Evolutionary conservation across 2,888 invertebrate genomes (phyloP), one percentile per base, ranked within the genome.

Genomic region (Isotomurus palustris): DNA sequence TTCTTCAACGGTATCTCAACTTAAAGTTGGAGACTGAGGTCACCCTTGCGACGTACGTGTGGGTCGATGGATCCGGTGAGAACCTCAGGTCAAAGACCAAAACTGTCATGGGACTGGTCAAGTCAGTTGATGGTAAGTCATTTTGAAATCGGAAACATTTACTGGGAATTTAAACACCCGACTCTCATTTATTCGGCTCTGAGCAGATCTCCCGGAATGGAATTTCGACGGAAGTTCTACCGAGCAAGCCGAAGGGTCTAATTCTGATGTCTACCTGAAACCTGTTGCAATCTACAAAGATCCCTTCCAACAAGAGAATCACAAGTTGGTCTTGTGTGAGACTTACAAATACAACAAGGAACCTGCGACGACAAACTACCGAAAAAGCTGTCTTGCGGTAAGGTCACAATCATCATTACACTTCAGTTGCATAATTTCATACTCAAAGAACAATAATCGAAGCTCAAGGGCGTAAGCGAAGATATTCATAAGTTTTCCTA

Each of bases 161-260:
- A n/a, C n/a, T n/a, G n/a, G n/a, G n/a, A n/a, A n/a, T n/a, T n/a
- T n/a, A n/a, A n/a, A n/a, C n/a, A n/a, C n/a, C n/a, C n/a, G n/a
- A n/a, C n/a, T n/a, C n/a, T n/a, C n/a, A n/a, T n/a, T n/a, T 32
- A 32, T 12, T 12, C 32, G 12, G 19, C 6, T 40, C n/a, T 17
- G 14, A 17, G 41, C 29, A 47, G 47, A 28, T 3, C 28, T 47
- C 14, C 29, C 29, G 28, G 21, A 27, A 53, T 94, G 94, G 94
- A 93, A 92, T 73, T 94, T 87, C 75, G 93, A 94, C 75, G 94
- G 94, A 62, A 91, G 91, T 74, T 93, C 92, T 1, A 91, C 91
- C 1, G 86, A 86, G 52, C 93, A 94, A 75, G 88, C 92, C 0
- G 84, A 87, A 68, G 92, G 92, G 1, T 82, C 81, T 70, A 91